Evolutionary conservation across 2,888 invertebrate genomes (phyloP), one percentile per base, ranked within the genome.

Genomic region (Cyclophora punctaria): DNA sequence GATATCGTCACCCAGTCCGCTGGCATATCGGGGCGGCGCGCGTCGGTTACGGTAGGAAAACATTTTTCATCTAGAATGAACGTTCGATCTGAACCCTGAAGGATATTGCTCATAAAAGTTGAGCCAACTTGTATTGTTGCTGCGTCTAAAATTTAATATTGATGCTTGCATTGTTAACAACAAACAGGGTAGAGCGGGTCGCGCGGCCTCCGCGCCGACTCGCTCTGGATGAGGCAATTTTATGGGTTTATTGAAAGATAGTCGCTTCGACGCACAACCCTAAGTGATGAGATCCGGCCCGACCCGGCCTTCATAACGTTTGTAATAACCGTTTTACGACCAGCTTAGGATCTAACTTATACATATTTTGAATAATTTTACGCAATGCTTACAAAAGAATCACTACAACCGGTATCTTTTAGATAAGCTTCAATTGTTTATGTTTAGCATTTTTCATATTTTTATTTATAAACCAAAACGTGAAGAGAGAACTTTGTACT

Each of bases 361-460:
- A 82, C 80, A 83, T 83, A 83, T 84, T 84, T 83, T 81, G 80
- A 83, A 84, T 84, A 83, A 81, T 76, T 82, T 84, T 81, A 79
- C 74, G 75, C 65, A 67, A 73, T 76, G 68, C 78, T 81, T 78
- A 73, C 73, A 76, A 79, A 82, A 80, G 73, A 80, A 78, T 79
- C 78, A 78, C 75, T 75, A 66, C 69, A 58, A 61, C 69, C 72
- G 69, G 71, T 62, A 67, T 61, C 60, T 59, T 56, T 52, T 58
- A 76, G 77, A 81, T 83, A 80, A 71, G 67, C 69, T 71, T 64
- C 20, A 20, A 20, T 20, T 20, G 20, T 20, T 20, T 1, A 20
- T 20, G 20, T 20, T 20, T 20, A 20, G 20, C 2, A 20, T 20
- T 20, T 20, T 20, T 20, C 20, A 20, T 20, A 20, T 20, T 20